phyloP scores from a whole-genome alignment of 2,888 invertebrate genomes.

The Bombylius major region DNA sequence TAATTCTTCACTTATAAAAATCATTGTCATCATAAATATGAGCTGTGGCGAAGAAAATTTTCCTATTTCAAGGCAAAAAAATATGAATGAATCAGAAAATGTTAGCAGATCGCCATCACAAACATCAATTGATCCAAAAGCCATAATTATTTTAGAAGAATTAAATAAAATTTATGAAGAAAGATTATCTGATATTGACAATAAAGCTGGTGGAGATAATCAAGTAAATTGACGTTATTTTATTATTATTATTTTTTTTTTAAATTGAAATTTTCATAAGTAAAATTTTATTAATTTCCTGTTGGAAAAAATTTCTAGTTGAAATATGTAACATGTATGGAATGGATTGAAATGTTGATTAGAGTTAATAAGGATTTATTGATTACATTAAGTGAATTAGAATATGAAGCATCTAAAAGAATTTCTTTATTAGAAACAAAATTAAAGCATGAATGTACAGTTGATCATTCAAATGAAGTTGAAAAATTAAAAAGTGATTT shows the following conservation, averaged over 20 bases:
- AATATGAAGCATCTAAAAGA: slow-evolving; percentile 45
- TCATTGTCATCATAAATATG: too few relatives aligned
- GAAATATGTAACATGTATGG: slow-evolving; percentile 46
- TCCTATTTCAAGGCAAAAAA: too few relatives aligned
- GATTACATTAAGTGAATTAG: slow-evolving; percentile 47
- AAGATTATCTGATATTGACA: slow-evolving; percentile 45
- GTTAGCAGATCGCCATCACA: too few relatives aligned
- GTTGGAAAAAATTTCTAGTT: slow-evolving; percentile 37
- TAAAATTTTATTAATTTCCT: slow-evolving; percentile 1
- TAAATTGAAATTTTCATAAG: not conserved
- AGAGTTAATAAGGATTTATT: slow-evolving; percentile 49
- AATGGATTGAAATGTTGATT: slow-evolving; percentile 49
- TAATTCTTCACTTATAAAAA: too few relatives aligned
- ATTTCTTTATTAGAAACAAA: slow-evolving; percentile 38
- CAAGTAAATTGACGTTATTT: not conserved
- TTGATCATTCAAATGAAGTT: slow-evolving; percentile 16
- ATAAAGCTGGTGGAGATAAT: slow-evolving; percentile 34
- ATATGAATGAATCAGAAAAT: not conserved
- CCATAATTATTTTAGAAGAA: slow-evolving; percentile 27
- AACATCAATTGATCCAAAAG: too few relatives aligned
- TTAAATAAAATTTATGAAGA: slow-evolving; percentile 50
- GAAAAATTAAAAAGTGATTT: slow-evolving; percentile 27
- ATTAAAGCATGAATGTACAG: slow-evolving; percentile 12
- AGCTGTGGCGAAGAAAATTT: too few relatives aligned
- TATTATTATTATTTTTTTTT: not conserved